A percentile compares a stretch with the other conserved stretches of the same genome.
These are phyloP conservation scores for Pseudochaenichthys georgianus DNA, from an alignment of 2,797 vertebrate genomes.

Conservation along the genomic window DNA sequence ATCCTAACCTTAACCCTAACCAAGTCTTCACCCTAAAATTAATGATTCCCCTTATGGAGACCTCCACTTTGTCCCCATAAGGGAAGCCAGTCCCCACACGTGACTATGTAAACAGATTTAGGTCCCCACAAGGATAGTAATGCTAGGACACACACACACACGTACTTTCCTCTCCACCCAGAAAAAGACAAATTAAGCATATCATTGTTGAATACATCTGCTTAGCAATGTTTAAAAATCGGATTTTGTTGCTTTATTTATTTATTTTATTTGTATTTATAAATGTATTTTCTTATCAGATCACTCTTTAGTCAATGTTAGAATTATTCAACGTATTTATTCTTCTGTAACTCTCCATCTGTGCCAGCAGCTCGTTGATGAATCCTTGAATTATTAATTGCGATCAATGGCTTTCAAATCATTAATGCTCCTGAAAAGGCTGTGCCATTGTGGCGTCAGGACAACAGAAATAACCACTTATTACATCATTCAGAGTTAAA, in stretches of 20 bases:
- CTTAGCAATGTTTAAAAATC: conserved; percentile 51
- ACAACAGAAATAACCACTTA: conserved; percentile 40
- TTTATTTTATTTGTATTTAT: conserved; percentile 16
- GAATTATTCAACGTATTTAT: conserved; percentile 52
- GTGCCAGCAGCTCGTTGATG: conserved; percentile 30
- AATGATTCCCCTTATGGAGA: no score
- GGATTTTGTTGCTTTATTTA: conserved; percentile 55
- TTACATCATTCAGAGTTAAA: conserved; percentile 59
- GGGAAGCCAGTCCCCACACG: no score
- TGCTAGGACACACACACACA: not conserved
- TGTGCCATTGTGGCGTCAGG: not conserved
- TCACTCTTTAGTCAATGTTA: conserved; percentile 45
- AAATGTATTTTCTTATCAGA: conserved; percentile 26
- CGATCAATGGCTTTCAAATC: conserved; percentile 62
- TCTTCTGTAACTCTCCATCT: conserved; percentile 29
- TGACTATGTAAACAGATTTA: no score
- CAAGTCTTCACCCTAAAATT: no score
- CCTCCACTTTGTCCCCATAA: no score
- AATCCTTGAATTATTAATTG: conserved; percentile 68
- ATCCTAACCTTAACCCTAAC: no score
- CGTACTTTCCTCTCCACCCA: not conserved
- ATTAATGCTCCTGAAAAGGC: conserved; percentile 63
- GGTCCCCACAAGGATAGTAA: no score
- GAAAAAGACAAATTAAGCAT: not conserved
- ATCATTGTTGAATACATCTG: conserved; percentile 36